Conservation (phyloP, 2,888 invertebrate genomes). For the Callosobruchus maculatus region DNA sequence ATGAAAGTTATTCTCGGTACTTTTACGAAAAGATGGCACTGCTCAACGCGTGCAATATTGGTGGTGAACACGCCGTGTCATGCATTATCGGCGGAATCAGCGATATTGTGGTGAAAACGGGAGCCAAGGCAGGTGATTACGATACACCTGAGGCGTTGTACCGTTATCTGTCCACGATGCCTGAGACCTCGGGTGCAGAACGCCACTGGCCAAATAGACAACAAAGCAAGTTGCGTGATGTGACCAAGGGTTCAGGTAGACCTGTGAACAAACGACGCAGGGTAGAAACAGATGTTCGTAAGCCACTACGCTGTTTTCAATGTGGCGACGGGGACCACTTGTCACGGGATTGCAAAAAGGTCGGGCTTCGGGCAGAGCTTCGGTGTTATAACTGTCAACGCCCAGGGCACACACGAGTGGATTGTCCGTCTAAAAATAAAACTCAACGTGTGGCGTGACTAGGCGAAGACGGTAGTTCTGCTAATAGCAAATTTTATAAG, state of each 20-base stretch:
- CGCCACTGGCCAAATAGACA: not conserved
- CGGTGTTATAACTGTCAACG: no score
- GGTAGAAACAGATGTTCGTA: no score
- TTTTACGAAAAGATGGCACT: constrained; percentile 22
- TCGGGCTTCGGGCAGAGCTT: no score
- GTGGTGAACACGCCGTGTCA: constrained; percentile 20
- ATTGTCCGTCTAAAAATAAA: no score
- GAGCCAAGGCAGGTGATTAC: constrained; percentile 7
- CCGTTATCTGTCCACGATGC: not conserved
- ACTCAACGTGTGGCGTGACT: not conserved
- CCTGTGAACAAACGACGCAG: no score
- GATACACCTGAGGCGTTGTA: not conserved
- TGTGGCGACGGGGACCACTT: no score
- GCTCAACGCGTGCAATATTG: constrained; percentile 20
- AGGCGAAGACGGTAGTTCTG: not conserved
- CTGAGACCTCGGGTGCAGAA: not conserved
- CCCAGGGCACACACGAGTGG: no score
- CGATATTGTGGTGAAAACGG: constrained; percentile 17
- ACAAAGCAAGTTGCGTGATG: no score
- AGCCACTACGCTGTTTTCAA: no score
- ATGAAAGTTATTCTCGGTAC: constrained; percentile 20
- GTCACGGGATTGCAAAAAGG: no score
- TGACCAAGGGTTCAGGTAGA: no score
- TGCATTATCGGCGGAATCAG: constrained; percentile 21
- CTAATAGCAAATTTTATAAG: not conserved